Base-by-base conservation (phyloP, 2,113 vertebrate species). In the Cynocephalus volans region DNA sequence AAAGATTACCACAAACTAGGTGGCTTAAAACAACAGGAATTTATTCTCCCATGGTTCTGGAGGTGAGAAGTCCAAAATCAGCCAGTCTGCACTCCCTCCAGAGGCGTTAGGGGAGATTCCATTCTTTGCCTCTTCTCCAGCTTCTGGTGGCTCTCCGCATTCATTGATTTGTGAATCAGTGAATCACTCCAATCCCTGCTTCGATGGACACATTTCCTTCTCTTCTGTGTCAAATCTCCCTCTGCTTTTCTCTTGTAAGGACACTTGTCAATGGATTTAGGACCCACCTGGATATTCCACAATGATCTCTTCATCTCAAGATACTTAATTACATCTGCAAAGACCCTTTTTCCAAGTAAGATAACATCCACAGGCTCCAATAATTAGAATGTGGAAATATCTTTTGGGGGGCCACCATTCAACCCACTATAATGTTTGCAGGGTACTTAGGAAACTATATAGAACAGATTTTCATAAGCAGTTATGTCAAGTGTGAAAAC, bases 391-490 rank as follows among this genome's bases (percentile, higher is more conserved):
- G 5, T 91, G 50, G 24, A 60, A 69, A 58, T 96, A 84, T 48
- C 65, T 93, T 95, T 79, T 80, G 23, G 48, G n/a, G 14, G 17
- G 6, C 13, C 36, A 65, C 77, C 31, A 33, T 73, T 96, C 50
- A 97, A 41, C 23, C n/a, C 21, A 83, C 87, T 82, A 50, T n/a
- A 84, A 14, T 91, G 58, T 93, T 88, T 92, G 62, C 60, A 92
- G 50, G 52, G 15, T 89, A 83, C 90, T 73, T 95, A 88, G 88
- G 65, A 95, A 95, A 93, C 23, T 72, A 10, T 75, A 76, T 52
- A 86, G 45, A 80, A 60, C 67, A 97, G 93, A 81, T 90, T 95
- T 97, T 94, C 50, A 73, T 96, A 88, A 96, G 85, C 31, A 90
- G 33, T 89, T 90, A 81, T 50, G 58, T 79, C 45, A 96, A 70